Percentiles rank a stretch among this genome's conserved stretches.
Conservation (phyloP, 2,888 invertebrate genomes). For the Lamellibrachia satsuma region DNA sequence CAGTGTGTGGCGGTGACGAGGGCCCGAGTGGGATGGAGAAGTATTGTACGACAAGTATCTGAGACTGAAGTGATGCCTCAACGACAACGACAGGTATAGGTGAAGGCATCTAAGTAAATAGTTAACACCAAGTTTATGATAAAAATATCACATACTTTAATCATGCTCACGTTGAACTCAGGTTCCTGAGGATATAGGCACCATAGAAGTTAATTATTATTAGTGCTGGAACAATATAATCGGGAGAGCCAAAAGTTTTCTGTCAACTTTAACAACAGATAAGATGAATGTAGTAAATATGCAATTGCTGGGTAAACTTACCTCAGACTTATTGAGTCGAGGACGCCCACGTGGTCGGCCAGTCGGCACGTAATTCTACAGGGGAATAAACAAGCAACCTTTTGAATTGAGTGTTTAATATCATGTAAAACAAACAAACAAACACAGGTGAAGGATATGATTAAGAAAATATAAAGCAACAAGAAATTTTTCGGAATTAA, state of each 20-base stretch:
- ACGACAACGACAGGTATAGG: too few relatives aligned
- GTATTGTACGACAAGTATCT: too few relatives aligned
- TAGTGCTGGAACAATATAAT: not conserved
- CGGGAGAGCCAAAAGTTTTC: not conserved
- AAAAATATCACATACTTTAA: too few relatives aligned
- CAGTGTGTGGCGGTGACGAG: too few relatives aligned
- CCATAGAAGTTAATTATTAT: not conserved
- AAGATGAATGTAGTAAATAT: not conserved
- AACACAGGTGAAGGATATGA: not conserved
- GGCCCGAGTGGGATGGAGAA: too few relatives aligned
- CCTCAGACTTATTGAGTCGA: not conserved
- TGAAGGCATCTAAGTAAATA: too few relatives aligned
- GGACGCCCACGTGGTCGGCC: not conserved
- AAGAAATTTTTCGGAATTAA: not conserved
- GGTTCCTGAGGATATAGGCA: too few relatives aligned
- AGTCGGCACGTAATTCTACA: constrained; percentile 5
- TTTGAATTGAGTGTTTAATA: not conserved
- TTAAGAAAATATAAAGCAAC: not conserved
- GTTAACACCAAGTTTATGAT: too few relatives aligned
- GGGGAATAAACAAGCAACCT: not conserved
- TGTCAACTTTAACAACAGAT: not conserved
- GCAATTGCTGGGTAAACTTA: not conserved
- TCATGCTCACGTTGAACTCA: too few relatives aligned
- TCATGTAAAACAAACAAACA: not conserved
- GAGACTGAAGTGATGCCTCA: too few relatives aligned